phyloP scores from a whole-genome alignment of 2,888 invertebrate genomes.

The Operophtera brumata region DNA sequence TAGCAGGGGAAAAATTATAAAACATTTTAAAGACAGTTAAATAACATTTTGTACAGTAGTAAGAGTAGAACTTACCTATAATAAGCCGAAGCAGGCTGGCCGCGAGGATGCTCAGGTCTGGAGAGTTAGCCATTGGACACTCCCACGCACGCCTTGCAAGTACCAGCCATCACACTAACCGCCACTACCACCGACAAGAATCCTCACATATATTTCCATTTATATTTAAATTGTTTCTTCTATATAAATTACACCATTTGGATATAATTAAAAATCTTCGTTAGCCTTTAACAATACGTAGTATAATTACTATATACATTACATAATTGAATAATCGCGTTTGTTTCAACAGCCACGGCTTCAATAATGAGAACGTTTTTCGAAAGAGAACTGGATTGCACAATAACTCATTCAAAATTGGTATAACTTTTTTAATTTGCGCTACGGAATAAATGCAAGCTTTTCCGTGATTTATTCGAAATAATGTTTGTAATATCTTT shows the following conservation, averaged over 20 bases:
- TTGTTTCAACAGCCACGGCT: slow-evolving; percentile 21
- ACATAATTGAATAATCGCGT: slow-evolving; percentile 22
- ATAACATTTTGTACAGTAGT: too few relatives aligned
- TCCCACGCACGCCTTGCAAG: slow-evolving; percentile 55
- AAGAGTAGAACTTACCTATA: slow-evolving; percentile 76
- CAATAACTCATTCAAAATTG: slow-evolving; percentile 77
- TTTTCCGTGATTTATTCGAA: slow-evolving; percentile 68
- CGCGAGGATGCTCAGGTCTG: slow-evolving; percentile 81
- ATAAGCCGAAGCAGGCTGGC: slow-evolving; percentile 83
- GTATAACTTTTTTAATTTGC: slow-evolving; percentile 78
- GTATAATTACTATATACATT: slow-evolving; percentile 1
- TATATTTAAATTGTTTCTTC: background rate
- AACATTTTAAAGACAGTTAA: too few relatives aligned
- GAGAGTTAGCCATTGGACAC: slow-evolving; percentile 81
- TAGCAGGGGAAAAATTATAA: too few relatives aligned
- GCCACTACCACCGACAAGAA: slow-evolving; percentile 36
- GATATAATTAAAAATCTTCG: background rate
- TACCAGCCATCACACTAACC: slow-evolving; percentile 64
- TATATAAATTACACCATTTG: background rate
- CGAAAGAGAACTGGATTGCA: slow-evolving; percentile 59
- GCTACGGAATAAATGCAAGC: slow-evolving; percentile 69
- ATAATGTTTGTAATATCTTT: slow-evolving; percentile 54
- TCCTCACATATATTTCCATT: slow-evolving; percentile 28
- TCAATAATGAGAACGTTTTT: slow-evolving; percentile 45
- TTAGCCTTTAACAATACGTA: background rate